Evolutionary conservation across 2,797 vertebrate species (phyloP).

Genomic region (Ibycter americanus): DNA sequence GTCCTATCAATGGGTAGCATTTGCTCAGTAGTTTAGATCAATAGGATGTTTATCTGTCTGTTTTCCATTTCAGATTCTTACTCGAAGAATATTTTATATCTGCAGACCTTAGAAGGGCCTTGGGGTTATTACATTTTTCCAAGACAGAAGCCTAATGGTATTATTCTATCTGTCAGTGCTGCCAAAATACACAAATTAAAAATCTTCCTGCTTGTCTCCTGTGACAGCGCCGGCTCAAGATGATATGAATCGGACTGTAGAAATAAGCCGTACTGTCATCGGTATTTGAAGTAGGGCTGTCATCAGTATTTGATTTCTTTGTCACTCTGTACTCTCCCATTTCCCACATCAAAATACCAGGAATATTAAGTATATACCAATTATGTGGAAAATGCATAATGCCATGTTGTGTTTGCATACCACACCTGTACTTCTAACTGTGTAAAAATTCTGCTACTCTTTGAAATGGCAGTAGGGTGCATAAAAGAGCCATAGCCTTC

Average conservation of each 20-base stretch:
- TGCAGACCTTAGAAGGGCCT: neutral
- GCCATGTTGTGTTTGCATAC: neutral
- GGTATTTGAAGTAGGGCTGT: neutral
- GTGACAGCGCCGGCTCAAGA: neutral
- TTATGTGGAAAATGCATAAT: neutral
- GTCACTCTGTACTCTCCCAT: neutral
- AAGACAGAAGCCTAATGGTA: neutral
- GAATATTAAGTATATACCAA: neutral
- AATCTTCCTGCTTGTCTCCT: neutral
- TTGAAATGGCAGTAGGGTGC: accelerated
- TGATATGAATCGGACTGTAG: neutral
- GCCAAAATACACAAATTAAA: neutral
- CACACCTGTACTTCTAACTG: neutral
- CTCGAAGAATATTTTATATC: neutral
- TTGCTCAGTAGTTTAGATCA: neutral
- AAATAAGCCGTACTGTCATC: neutral
- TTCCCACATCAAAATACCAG: neutral
- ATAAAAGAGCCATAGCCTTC: neutral
- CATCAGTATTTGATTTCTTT: neutral
- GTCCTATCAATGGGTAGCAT: neutral
- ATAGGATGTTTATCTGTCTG: neutral
- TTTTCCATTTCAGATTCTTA: neutral
- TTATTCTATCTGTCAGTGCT: neutral
- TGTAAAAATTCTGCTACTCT: neutral
- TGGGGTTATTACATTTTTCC: neutral